Conservation (phyloP, 2,888 invertebrate species). For the Andrena fulva region DNA sequence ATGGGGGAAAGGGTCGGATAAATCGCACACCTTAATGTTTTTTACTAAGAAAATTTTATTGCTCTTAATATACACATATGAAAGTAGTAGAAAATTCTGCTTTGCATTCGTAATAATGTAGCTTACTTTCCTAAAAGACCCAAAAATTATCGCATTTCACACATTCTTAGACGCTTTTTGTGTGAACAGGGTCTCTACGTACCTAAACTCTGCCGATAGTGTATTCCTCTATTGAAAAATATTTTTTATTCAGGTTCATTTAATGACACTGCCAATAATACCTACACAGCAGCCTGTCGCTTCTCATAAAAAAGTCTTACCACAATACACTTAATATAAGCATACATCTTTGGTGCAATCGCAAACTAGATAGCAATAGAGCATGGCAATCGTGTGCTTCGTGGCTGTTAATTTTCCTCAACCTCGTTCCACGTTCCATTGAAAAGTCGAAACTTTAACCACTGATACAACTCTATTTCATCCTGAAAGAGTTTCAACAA, state of each 20-base stretch:
- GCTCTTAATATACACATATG: not conserved
- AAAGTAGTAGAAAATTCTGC: not conserved
- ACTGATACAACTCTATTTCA: conserved; percentile 87
- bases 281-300: not conserved
- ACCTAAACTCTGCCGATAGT: not conserved
- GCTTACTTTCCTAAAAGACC: not conserved
- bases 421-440: conserved; percentile 74
- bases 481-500: conserved; percentile 82
- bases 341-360: conserved; percentile 44
- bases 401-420: not conserved
- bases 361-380: conserved; percentile 54
- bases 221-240: not conserved
- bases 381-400: not conserved
- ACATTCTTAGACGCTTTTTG: not conserved
- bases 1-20: not conserved
- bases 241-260: not conserved
- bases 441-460: conserved; percentile 86
- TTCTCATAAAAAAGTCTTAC: not conserved
- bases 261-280: not conserved
- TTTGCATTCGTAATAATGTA: not conserved
- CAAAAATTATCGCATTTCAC: not conserved
- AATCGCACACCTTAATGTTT: not conserved
- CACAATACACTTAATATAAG: not conserved
- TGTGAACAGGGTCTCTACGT: no score
- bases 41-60: not conserved